These are phyloP conservation scores for Hycleus cichorii DNA, from an alignment of 1,140 invertebrate genomes.

Conservation along the genomic window DNA sequence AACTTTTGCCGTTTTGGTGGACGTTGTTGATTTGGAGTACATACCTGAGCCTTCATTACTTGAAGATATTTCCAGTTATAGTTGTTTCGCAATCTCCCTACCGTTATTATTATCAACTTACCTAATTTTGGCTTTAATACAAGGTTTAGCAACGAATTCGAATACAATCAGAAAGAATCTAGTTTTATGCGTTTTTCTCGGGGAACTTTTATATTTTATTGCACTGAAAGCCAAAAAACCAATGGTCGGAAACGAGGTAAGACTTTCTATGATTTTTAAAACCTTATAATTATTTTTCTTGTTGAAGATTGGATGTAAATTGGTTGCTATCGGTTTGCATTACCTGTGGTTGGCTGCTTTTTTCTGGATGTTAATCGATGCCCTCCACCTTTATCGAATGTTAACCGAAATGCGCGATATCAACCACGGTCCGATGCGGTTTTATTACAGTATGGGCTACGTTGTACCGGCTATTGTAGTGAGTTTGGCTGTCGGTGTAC, in stretches of 20 bases:
- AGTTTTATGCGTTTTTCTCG: constrained; percentile 78
- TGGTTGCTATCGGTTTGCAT: constrained; percentile 86
- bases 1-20: constrained; percentile 85
- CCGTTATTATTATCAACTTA: constrained; percentile 70
- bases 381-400: constrained; percentile 89
- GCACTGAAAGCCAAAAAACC: constrained; percentile 70
- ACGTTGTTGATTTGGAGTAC: constrained; percentile 82
- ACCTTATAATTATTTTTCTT: constrained; percentile 12
- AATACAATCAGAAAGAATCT: constrained; percentile 93
- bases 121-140: constrained; percentile 65
- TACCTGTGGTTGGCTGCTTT: constrained; percentile 87
- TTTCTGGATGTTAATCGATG: constrained; percentile 86
- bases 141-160: constrained; percentile 79
- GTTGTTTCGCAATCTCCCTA: constrained; percentile 76
- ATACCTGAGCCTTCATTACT: constrained; percentile 76
- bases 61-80: constrained; percentile 82
- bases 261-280: constrained; percentile 4
- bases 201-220: constrained; percentile 78
- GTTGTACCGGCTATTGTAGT: constrained; percentile 90
- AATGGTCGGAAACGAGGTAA: constrained; percentile 65
- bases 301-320: constrained; percentile 71
- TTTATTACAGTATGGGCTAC: constrained; percentile 92
- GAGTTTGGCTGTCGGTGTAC: constrained; percentile 81
- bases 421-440: constrained; percentile 89
- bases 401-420: constrained; percentile 92